These are phyloP conservation scores for Percina caprodes DNA, from an alignment of 2,113 vertebrate genomes.

Conservation along the genomic window DNA sequence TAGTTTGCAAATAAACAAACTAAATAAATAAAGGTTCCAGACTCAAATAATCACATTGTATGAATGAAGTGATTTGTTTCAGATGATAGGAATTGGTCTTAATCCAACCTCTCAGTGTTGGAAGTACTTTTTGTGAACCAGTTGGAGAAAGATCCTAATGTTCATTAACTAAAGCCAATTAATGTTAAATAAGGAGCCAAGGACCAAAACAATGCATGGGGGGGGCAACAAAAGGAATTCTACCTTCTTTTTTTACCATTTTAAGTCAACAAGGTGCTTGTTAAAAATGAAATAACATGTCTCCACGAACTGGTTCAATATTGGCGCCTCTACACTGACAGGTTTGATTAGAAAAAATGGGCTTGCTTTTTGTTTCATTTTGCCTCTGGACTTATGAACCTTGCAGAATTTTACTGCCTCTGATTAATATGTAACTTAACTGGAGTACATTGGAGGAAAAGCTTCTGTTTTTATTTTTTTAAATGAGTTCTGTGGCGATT, in stretches of 20 bases:
- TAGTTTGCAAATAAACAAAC: slow-evolving; percentile 33
- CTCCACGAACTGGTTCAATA: neutral
- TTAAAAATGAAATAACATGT: neutral
- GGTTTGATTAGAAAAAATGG: neutral
- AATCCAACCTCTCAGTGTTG: slow-evolving; percentile 20
- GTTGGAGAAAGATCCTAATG: neutral
- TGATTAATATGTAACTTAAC: slow-evolving; percentile 16
- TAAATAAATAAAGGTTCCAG: slow-evolving; percentile 1
- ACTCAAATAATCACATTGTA: neutral
- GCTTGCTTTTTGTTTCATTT: neutral
- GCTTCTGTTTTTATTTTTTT: neutral
- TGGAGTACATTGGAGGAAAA: slow-evolving; percentile 12
- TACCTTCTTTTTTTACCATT: slow-evolving; percentile 4
- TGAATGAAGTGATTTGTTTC: slow-evolving; percentile 10
- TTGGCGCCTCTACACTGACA: neutral
- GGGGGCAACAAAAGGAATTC: neutral
- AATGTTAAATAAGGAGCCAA: slow-evolving; percentile 5
- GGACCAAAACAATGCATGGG: slow-evolving; percentile 30
- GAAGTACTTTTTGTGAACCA: neutral
- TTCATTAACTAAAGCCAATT: neutral
- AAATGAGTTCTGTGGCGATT: slow-evolving; percentile 10
- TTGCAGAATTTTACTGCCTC: slow-evolving; percentile 33
- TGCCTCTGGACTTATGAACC: slow-evolving; percentile 16
- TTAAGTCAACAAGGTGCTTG: neutral
- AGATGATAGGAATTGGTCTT: neutral